Evolutionary conservation across 1,140 invertebrate species (phyloP), one percentile per base, ranked within the genome.

Genomic region (Lepidostoma basale): DNA sequence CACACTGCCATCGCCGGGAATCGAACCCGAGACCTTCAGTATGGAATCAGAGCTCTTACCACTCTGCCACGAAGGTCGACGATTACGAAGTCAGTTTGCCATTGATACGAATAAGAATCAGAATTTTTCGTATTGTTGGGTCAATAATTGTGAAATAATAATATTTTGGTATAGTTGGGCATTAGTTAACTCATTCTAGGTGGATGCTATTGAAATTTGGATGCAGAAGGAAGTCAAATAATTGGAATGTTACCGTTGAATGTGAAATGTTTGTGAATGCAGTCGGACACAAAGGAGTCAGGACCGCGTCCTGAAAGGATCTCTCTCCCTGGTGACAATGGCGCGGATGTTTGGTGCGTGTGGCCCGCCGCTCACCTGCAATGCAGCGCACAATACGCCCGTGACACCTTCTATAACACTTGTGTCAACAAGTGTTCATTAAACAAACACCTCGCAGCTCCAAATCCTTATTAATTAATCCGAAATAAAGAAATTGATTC

Each of bases 341-440:
- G 28, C 14, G 36, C 70, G 70, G 70, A 72, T 72, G 70, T 72
- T 68, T 68, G 67, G 62, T 62, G 56, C 70, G 63, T 62, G 66
- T 68, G 62, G 60, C 59, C n/a, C n/a, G n/a, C n/a, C n/a, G 14
- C 22, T 65, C 62, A 58, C 64, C 64, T 58, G 52, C 20, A 39
- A n/a, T n/a, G n/a, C 62, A 33, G 36, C 62, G 39, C n/a, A n/a
- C n/a, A n/a, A 65, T 65, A 23, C 59, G 25, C 60, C 42, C n/a
- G 26, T 36, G 4, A 42, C 28, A 52, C 14, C 28, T 49, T 69
- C 39, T 60, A 68, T 45, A 69, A 73, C 71, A 73, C 71, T 73
- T 73, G 71, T 69, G 67, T 60, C 67, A 42, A 73, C 64, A 72
- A 23, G 44, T 36, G 40, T 56, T 68, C 42, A 67, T 67, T 59